A percentile compares a stretch with the other conserved stretches of the same genome.
phyloP scores from a whole-genome alignment of 2,797 vertebrate genomes.

The Liasis olivaceus region DNA sequence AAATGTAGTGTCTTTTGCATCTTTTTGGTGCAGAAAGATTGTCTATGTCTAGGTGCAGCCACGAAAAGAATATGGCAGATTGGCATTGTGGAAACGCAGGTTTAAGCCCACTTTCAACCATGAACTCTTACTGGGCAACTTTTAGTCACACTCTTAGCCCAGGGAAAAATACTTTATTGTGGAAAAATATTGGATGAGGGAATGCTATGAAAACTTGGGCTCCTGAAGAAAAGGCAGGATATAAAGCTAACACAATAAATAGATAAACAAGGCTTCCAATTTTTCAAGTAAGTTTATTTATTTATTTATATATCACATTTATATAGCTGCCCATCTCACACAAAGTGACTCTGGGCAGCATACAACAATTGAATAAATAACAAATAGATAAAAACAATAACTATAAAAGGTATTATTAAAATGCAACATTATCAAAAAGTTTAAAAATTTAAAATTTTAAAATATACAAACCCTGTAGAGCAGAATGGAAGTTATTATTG shows the following conservation, averaged over 20 bases:
- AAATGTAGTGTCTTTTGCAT: background rate
- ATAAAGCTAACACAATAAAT: background rate
- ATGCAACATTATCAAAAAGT: too few relatives aligned
- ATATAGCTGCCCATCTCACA: too few relatives aligned
- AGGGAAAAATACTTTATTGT: background rate
- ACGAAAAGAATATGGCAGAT: background rate
- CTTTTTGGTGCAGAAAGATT: background rate
- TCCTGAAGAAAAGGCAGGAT: background rate
- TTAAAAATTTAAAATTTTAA: too few relatives aligned
- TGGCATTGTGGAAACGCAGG: background rate
- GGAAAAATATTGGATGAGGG: background rate
- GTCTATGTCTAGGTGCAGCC: rapidly evolving
- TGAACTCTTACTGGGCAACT: background rate
- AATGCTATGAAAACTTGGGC: background rate
- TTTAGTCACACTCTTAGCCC: background rate
- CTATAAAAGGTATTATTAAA: too few relatives aligned
- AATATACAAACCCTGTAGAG: too few relatives aligned
- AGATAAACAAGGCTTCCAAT: background rate
- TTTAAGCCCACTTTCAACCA: background rate
- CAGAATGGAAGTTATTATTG: background rate
- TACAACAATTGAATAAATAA: too few relatives aligned
- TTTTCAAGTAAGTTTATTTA: background rate
- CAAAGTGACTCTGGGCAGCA: too few relatives aligned
- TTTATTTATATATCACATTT: too few relatives aligned
- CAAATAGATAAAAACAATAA: too few relatives aligned